Base-by-base conservation (phyloP, 2,888 invertebrate genomes). In the Lissocephala sabroskyi region DNA sequence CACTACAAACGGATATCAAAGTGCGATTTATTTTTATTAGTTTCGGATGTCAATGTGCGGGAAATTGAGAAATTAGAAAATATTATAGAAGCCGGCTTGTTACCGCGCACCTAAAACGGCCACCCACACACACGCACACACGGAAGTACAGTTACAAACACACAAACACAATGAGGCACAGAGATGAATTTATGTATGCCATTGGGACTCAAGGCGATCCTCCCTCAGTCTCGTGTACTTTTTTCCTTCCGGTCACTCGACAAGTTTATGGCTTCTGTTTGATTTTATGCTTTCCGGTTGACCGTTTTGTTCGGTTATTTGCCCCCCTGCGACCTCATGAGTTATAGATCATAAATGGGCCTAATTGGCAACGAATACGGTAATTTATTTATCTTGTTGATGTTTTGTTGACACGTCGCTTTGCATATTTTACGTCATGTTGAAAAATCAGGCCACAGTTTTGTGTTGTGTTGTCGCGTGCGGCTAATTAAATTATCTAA, bases 51-150 rank as follows among this genome's bases (percentile, higher is more conserved):
- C 76, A 73, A 75, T 76, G 76, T 76, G 76, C 60, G 66, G 75
- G 74, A 75, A 75, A 75, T 76, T 76, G 76, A 76, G 75, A 75
- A 76, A 75, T 75, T 75, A 75, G 74, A 76, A 75, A 75, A 74
- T 75, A 75, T 76, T 68, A 74, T 67, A 74, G 66, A 68, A 54
- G 62, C 61, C 61, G 47, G 53, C 65, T 62, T 67, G 62, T 63
- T 74, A 65, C 59, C 71, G 59, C 50, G 28, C 56, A 62, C 65
- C 71, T 62, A 65, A 65, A 16, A 35, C 6, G 14, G 10, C 30
- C n/a, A n/a, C 46, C 54, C 41, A 4, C 13, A 48, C 23, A 17
- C 32, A 37, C 41, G 41, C 44, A 37, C 39, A 50, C 42, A 41
- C 30, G 9, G 5, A 26, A 4, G 9, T 26, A 26, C 26, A 26